phyloP scores from a whole-genome alignment of 64 coral and sea anemone species.

The Acropora yongei region DNA sequence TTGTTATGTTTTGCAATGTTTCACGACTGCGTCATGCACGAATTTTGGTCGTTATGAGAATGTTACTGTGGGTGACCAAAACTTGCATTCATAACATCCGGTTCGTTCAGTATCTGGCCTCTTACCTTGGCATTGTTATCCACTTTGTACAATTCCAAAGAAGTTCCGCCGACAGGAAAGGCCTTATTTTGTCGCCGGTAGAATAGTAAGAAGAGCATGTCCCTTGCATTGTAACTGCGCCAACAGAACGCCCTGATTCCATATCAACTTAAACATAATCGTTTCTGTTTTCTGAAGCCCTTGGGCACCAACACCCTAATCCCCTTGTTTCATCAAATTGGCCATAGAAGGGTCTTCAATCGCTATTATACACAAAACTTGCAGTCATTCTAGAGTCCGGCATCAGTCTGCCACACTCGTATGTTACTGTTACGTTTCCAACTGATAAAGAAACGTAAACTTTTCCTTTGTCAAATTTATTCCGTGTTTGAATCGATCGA shows the following conservation, averaged over 20 bases:
- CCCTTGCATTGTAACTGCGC: conserved; percentile 55
- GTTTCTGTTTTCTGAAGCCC: background rate
- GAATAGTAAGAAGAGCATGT: background rate
- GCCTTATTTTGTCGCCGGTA: conserved; percentile 35
- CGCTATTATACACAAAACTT: background rate
- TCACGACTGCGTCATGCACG: no score
- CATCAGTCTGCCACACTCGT: background rate
- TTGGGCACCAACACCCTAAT: background rate
- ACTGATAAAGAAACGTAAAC: no score
- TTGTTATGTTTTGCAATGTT: no score
- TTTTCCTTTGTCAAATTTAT: no score
- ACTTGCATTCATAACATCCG: no score
- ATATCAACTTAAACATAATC: conserved; percentile 64
- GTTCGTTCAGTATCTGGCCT: no score
- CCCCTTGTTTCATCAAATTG: background rate
- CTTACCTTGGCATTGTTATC: background rate
- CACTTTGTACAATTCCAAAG: conserved; percentile 32
- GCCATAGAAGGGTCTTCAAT: background rate
- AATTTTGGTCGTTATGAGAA: no score
- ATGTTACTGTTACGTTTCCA: background rate
- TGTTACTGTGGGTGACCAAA: no score
- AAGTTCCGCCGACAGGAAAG: background rate
- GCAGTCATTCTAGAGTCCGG: conserved; percentile 1
- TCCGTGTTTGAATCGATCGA: no score
- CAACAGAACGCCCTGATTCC: conserved; percentile 2